phyloP scores from a whole-genome alignment of 1,140 invertebrate species.

The Oedothorax gibbosus region DNA sequence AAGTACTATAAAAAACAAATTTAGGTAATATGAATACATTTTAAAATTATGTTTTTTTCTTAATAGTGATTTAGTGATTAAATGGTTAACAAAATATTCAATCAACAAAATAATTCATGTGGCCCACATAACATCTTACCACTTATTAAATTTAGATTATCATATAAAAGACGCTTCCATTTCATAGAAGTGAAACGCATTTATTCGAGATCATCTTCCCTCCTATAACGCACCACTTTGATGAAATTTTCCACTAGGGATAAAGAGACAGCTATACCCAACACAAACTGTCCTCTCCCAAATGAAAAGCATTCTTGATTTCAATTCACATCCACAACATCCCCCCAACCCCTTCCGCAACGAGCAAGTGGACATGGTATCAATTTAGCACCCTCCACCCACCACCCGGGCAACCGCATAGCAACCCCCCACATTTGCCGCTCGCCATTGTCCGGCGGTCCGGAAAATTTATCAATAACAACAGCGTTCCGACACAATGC shows the following conservation, averaged over 20 bases:
- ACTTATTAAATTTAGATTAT: no score
- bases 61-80: no score
- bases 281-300: constrained; percentile 2
- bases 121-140: no score
- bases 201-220: no score
- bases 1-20: no score
- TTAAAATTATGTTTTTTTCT: no score
- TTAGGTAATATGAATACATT: no score
- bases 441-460: constrained; percentile 55
- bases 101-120: no score
- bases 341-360: constrained; percentile 9
- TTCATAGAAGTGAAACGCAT: no score
- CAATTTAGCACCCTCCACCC: constrained; percentile 3
- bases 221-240: neutral
- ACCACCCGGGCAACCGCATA: constrained; percentile 57
- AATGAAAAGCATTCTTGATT: constrained; percentile 40
- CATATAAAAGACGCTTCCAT: no score
- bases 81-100: no score
- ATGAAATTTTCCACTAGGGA: constrained; percentile 3
- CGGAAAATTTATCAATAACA: constrained; percentile 61
- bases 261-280: neutral
- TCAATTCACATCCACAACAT: constrained; percentile 33
- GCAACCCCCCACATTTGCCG: constrained; percentile 32
- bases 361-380: constrained; percentile 22
- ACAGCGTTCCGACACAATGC: constrained; percentile 55